Evolutionary conservation across 1,140 invertebrate species (phyloP), one percentile per base, ranked within the genome.

Genomic region (Caenorhabditis inopinata): DNA sequence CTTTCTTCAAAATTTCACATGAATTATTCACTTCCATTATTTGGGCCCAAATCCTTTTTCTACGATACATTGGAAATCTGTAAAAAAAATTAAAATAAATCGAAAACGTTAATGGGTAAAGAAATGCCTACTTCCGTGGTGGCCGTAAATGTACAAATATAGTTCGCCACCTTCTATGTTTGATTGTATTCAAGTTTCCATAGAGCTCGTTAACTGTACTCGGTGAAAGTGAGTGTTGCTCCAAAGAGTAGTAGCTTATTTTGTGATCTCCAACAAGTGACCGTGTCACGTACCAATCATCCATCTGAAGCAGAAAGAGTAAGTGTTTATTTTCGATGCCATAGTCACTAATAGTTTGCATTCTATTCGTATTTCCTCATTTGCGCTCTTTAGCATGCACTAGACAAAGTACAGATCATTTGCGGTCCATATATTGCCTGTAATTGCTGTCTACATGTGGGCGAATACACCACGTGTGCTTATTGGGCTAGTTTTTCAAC

Each of bases 201-300:
- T 38, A 16, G 16, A 68, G 2, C 23, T 68, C 58, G 12, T 12
- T 2, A 21, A 68, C 32, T 9, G 58, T 42, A 9, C 84, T 81
- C 18, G 74, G 73, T 48, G 58, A 81, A 14, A 77, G 6, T n/a
- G 75, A 75, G 29, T 85, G 84, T 25, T 73, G 49, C 29, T 32
- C 62, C 48, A 85, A 74, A 32, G 85, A 84, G 35, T 85, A 49
- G 42, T 80, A 85, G n/a, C 73, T 82, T 1, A 78, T 81, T 32
- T 48, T 49, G 11, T 78, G 76, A 14, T 73, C 58, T 12, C 83
- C 51, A 7, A 85, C 45, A 18, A 85, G 46, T 21, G 81, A 84
- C 42, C 80, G 80, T 2, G 83, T 85, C 1, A 82, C 46, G 32
- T 84, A 84, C 84, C 84, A 84, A 23, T 84, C 82, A 45, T 84